Evolutionary conservation across 2,113 vertebrate genomes (phyloP), one percentile per base, ranked within the genome.

Genomic region (Ophthalmotilapia sp.): DNA sequence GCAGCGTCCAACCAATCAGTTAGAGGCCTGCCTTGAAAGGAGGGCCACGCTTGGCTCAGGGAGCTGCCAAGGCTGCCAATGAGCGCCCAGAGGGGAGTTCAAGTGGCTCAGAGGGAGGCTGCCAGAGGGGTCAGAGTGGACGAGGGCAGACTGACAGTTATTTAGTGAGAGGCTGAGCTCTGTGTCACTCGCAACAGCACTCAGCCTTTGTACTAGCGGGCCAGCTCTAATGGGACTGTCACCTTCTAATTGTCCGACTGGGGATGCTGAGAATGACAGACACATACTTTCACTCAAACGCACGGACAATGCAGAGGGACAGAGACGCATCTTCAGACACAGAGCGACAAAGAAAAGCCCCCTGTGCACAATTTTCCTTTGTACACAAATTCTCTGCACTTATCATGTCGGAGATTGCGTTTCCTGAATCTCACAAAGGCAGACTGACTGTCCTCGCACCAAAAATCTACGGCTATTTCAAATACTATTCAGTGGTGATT

Each of bases 171-270:
- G 90, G 84, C 90, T 85, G 92, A 86, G 92, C 88, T 85, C 70
- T 11, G 79, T 90, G 95, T 92, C 93, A 93, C 81, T 95, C 93
- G 93, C 88, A 75, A 58, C 86, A 83, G 86, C 88, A 91, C 87
- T 86, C 86, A 55, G 91, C 90, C 86, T 94, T 93, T 93, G 92
- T 93, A 86, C 81, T 70, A 70, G 85, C 23, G 31, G 89, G 82
- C 49, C 14, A 40, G 17, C 77, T 89, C 90, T 94, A 95, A 95
- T 94, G 93, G 94, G 91, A 95, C 93, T 93, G 94, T 94, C 94
- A 94, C 93, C 88, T 91, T 90, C 91, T 95, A 95, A 95, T 95
- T 94, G 91, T 94, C 73, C 40, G 23, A 88, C 88, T 49, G 93
- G 90, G 90, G 87, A 90, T 73, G 75, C 56, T 26, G 80, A 53